Evolutionary conservation across 2,113 vertebrate species (phyloP), one percentile per base, ranked within the genome.

Genomic region (Nymphicus hollandicus): DNA sequence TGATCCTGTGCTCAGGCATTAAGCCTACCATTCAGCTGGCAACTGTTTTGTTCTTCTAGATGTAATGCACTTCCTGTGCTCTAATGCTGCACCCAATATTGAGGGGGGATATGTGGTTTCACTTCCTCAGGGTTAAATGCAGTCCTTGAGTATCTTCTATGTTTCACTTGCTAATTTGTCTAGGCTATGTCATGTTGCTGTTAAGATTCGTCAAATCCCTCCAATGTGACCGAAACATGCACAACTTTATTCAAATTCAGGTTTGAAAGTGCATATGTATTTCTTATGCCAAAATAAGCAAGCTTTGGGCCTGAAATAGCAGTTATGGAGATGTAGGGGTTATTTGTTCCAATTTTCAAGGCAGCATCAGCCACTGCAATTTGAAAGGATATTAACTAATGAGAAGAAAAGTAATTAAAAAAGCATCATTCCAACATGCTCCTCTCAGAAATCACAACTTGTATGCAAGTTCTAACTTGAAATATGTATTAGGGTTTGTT

Each of bases 401-500:
- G 84, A 56, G 35, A 72, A 78, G 49, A 52, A 71, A 93, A 72
- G 37, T 50, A 68, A 55, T 76, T 70, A 63, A 81, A 76, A 65
- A 72, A 94, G 81, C 91, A 94, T 82, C 52, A 33, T 70, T 91
- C 66, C 74, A 82, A 85, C 52, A 80, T 41, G 37, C 43, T 94
- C 20, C 18, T 88, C 84, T 85, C 68, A 49, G 58, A 81, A 79
- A 49, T 10, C 19, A 35, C 71, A 86, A 65, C 53, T 72, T 80
- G 25, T 9, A 16, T 41, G 52, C 47, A 80, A 92, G 63, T 82
- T 92, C 86, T 70, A 71, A 91, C 85, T 82, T 82, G 80, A 69
- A 69, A 53, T 73, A 28, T 19, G 35, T 25, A 33, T 71, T 23
- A 0, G 24, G 33, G 81, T 94, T 93, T 89, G 82, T 91, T 90